Conservation (phyloP, 2,113 vertebrate species). For the Lampris megalopsis region DNA sequence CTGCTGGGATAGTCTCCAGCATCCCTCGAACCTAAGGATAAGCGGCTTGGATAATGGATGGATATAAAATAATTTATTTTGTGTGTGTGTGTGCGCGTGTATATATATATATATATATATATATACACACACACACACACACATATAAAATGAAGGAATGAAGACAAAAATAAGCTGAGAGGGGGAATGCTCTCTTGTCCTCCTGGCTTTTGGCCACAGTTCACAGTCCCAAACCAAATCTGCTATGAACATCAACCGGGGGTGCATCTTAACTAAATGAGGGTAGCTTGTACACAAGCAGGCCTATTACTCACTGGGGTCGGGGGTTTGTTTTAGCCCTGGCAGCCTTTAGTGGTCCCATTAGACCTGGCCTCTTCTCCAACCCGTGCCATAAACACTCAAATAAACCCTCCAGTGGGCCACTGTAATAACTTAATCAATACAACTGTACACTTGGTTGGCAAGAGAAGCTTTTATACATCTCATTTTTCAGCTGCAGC, state of each 20-base stretch:
- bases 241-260: conserved; percentile 32
- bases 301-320: conserved; percentile 48
- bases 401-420: conserved; percentile 67
- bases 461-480: conserved; percentile 67
- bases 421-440: conserved; percentile 68
- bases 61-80: no score
- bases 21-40: no score
- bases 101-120: background rate
- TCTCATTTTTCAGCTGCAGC: conserved; percentile 58
- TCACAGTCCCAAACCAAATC: conserved; percentile 45
- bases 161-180: background rate
- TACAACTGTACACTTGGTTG: conserved; percentile 38
- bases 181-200: conserved; percentile 9
- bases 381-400: conserved; percentile 66
- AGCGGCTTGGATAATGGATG: no score
- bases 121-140: background rate
- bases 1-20: no score
- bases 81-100: background rate
- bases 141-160: background rate
- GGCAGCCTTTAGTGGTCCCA: conserved; percentile 57
- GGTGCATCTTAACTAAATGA: conserved; percentile 60
- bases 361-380: conserved; percentile 66
- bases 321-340: conserved; percentile 60
- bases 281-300: conserved; percentile 45
- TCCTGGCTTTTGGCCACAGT: conserved; percentile 42